A percentile compares a stretch with the other conserved stretches of the same genome.
Conservation (phyloP, 2,888 invertebrate species). For the Eretmocerus hayati region DNA sequence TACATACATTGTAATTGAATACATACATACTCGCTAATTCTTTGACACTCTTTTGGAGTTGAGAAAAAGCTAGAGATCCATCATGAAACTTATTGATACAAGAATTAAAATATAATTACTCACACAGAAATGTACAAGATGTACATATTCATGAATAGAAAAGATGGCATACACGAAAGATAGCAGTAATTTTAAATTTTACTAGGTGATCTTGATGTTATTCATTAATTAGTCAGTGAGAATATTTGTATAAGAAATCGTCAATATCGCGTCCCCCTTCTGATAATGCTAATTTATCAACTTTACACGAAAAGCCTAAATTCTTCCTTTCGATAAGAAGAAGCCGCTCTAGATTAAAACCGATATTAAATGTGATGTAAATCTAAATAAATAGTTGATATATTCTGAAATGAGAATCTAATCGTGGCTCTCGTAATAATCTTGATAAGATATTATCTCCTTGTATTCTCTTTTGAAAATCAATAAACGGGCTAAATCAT, state of each 20-base stretch:
- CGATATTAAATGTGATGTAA: no score
- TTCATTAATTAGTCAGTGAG: constrained; percentile 19
- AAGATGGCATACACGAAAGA: constrained; percentile 9
- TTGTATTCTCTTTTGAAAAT: no score
- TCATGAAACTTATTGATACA: constrained; percentile 27
- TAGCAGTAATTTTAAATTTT: constrained; percentile 16
- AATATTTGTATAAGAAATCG: constrained; percentile 9
- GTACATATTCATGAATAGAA: constrained; percentile 5
- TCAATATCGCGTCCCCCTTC: constrained; percentile 17
- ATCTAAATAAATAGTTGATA: no score
- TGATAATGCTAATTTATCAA: no score
- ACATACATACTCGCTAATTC: constrained; percentile 31
- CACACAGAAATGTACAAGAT: constrained; percentile 21
- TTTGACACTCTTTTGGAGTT: constrained; percentile 31
- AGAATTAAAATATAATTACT: constrained; percentile 24
- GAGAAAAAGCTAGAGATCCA: constrained; percentile 19
- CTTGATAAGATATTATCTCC: no score
- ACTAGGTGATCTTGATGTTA: constrained; percentile 23
- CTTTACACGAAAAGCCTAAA: constrained; percentile 5
- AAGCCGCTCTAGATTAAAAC: no score
- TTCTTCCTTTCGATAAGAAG: constrained; percentile 10
- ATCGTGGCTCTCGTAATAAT: no score
- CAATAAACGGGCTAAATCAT: no score
- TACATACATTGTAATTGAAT: constrained; percentile 37
- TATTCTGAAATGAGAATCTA: no score